A percentile compares a stretch with the other conserved stretches of the same genome.
These are phyloP conservation scores for Catalaphyllia jardinei DNA, from an alignment of 64 coral and sea anemone species.

Conservation along the genomic window DNA sequence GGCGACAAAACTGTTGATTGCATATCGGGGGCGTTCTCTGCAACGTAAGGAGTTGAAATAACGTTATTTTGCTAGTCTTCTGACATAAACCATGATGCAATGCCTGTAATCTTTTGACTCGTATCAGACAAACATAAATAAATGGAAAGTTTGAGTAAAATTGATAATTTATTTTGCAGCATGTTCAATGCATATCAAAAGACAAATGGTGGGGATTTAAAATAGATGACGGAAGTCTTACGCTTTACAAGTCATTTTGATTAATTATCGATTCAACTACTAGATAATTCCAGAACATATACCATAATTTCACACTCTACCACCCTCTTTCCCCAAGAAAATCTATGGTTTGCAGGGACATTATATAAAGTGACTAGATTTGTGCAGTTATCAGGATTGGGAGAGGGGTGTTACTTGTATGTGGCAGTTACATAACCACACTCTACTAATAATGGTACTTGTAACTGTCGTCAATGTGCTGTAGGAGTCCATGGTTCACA, in stretches of 20 bases:
- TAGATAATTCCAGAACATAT: not conserved
- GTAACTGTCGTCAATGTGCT: too few relatives aligned
- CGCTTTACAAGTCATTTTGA: not conserved
- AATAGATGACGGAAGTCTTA: not conserved
- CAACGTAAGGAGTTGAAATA: not conserved
- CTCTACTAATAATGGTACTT: too few relatives aligned
- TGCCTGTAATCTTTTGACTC: not conserved
- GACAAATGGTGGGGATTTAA: not conserved
- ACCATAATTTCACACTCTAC: not conserved
- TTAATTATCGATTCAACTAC: not conserved
- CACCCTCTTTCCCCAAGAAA: not conserved
- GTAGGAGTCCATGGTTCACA: too few relatives aligned
- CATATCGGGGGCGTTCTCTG: not conserved
- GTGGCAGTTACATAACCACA: too few relatives aligned
- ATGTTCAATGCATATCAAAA: not conserved
- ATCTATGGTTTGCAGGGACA: too few relatives aligned
- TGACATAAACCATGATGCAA: not conserved
- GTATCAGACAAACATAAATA: not conserved
- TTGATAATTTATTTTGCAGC: too few relatives aligned
- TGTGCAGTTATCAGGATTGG: too few relatives aligned
- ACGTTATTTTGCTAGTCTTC: not conserved
- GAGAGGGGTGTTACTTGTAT: too few relatives aligned
- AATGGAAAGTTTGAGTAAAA: not conserved
- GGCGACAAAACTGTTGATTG: not conserved
- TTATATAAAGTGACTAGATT: too few relatives aligned